Evolutionary conservation across 2,797 vertebrate species (phyloP), one percentile per base, ranked within the genome.

Genomic region (Sebastes steindachneri): DNA sequence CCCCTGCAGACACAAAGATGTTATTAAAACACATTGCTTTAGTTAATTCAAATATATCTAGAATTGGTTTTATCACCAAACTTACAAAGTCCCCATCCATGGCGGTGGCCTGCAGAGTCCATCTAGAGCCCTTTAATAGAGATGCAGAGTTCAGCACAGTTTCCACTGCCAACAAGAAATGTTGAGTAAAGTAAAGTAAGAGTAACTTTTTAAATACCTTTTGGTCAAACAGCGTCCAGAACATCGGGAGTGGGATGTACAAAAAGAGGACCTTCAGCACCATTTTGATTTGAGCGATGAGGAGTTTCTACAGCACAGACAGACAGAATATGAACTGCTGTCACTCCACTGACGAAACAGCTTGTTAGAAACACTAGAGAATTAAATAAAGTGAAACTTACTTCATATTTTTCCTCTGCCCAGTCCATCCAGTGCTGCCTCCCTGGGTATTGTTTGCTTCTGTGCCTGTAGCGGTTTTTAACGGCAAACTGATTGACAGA

Each of bases 211-310:
- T 63, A 9, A 17, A 10, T 97, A 99, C 99, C 97, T 99, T 98
- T 82, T 99, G 98, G 91, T 99, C 97, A 92, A 98, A 99, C 35
- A 99, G 90, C 0, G 97, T 97, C 99, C 99, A 99, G 95, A 99
- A 99, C 98, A 99, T 98, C 0, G 98, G 98, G 1, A 99, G 96
- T 2, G 99, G 98, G 23, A 99, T 97, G 73, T 97, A 99, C 58
- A 99, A 95, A 89, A 99, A 98, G 62, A 99, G 90, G 45, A 99
- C 98, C 84, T 85, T 98, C 75, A 97, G 68, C 11, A 97, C 97
- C 97, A 99, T 99, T 95, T 99, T 99, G 55, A 96, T 95, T 82
- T 99, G 97, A 73, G 93, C 86, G 83, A 99, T 98, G 53, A 99
- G 97, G 62, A 92, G 96, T 95, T 97, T 97, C 98, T 99, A 82